Conservation (phyloP, 2,113 vertebrate species). For the Mormyrus lacerda region DNA sequence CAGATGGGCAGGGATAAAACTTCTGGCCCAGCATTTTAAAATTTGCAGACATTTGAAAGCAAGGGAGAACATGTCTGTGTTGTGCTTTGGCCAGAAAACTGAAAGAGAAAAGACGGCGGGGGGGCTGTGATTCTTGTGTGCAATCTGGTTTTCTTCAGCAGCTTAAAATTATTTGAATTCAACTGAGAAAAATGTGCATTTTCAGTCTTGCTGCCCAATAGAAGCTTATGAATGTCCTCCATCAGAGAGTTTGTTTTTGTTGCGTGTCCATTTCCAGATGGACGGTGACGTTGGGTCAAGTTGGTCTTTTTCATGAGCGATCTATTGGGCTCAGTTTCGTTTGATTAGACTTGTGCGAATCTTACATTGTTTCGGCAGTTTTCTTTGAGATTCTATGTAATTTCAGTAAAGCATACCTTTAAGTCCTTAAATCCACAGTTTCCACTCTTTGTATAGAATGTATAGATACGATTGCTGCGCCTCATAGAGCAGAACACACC, state of each 20-base stretch:
- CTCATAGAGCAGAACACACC: not conserved
- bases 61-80: not conserved
- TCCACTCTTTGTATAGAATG: not conserved
- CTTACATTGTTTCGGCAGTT: not conserved
- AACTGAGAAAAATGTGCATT: not conserved
- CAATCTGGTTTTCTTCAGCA: not conserved
- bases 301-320: not conserved
- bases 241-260: not conserved
- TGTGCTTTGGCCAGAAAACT: not conserved
- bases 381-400: not conserved
- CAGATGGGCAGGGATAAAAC: constrained; percentile 2
- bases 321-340: not conserved
- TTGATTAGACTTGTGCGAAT: not conserved
- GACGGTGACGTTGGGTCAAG: not conserved
- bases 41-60: not conserved
- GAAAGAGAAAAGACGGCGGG: not conserved
- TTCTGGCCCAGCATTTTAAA: not conserved
- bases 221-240: not conserved
- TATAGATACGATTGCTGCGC: not conserved
- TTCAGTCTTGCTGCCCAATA: not conserved
- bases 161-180: not conserved
- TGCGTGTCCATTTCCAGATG: not conserved
- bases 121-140: not conserved
- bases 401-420: not conserved
- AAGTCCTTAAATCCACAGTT: not conserved